Conservation (phyloP, 2,888 invertebrate species). For the Ochropleura leucogaster region DNA sequence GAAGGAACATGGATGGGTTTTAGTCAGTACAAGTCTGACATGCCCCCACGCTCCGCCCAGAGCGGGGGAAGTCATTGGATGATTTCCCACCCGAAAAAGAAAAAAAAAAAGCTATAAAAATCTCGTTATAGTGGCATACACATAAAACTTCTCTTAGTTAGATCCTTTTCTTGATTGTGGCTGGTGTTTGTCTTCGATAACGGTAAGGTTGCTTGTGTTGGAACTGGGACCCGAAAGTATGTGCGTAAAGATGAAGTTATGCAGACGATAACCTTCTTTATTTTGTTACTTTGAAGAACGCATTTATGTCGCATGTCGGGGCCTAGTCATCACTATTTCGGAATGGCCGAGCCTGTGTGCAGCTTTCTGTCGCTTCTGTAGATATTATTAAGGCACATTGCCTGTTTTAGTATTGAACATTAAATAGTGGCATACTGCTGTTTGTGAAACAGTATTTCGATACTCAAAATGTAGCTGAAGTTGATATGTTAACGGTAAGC, state of each 20-base stretch:
- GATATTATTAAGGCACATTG: background rate
- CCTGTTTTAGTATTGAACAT: background rate
- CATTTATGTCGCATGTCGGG: background rate
- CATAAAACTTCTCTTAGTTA: background rate
- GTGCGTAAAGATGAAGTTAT: background rate
- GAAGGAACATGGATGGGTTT: too few species aligned
- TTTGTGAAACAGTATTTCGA: background rate
- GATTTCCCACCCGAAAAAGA: too few species aligned
- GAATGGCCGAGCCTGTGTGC: background rate
- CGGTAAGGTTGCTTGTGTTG: conserved; percentile 8
- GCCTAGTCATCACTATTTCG: background rate
- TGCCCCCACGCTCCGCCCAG: too few species aligned
- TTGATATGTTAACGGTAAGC: background rate
- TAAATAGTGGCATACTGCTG: background rate
- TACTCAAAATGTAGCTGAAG: background rate
- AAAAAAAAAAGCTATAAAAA: too few species aligned
- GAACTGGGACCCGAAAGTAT: background rate
- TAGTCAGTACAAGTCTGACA: too few species aligned
- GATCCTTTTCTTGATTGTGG: background rate
- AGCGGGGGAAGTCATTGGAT: too few species aligned
- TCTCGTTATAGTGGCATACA: background rate
- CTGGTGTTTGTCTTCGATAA: background rate
- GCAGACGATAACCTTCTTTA: background rate
- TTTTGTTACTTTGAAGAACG: background rate
- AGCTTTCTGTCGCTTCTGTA: background rate